Percentiles rank a stretch among this genome's conserved stretches.
Conservation (phyloP, 2,113 vertebrate genomes). For the Phyllostomus hastatus region DNA sequence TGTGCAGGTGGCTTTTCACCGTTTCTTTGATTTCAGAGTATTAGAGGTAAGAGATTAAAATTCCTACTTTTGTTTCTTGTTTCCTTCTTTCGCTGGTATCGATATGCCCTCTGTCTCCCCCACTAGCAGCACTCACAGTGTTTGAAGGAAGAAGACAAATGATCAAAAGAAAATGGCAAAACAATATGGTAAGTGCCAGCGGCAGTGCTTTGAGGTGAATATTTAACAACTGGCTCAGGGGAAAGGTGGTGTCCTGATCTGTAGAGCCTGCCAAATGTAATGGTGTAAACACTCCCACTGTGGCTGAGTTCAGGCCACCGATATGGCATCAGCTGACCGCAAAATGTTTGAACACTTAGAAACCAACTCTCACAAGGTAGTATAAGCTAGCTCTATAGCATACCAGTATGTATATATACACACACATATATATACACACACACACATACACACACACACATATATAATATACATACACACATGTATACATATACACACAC, state of each 20-base stretch:
- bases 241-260: background rate
- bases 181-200: background rate
- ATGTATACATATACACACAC: background rate
- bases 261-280: background rate
- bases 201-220: background rate
- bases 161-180: background rate
- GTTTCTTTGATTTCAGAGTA: background rate
- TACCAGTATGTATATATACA: background rate
- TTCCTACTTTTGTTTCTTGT: background rate
- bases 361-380: background rate
- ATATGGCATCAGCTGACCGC: background rate
- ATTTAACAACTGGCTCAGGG: background rate
- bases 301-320: background rate
- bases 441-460: background rate
- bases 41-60: constrained; percentile 4
- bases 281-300: background rate
- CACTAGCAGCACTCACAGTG: background rate
- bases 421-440: background rate
- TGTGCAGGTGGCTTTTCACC: background rate
- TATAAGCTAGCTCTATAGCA: background rate
- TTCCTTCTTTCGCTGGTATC: background rate
- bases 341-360: background rate
- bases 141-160: background rate
- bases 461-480: background rate
- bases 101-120: background rate